phyloP scores from a whole-genome alignment of 1,140 invertebrate genomes.

The Leptinotarsa defecta region DNA sequence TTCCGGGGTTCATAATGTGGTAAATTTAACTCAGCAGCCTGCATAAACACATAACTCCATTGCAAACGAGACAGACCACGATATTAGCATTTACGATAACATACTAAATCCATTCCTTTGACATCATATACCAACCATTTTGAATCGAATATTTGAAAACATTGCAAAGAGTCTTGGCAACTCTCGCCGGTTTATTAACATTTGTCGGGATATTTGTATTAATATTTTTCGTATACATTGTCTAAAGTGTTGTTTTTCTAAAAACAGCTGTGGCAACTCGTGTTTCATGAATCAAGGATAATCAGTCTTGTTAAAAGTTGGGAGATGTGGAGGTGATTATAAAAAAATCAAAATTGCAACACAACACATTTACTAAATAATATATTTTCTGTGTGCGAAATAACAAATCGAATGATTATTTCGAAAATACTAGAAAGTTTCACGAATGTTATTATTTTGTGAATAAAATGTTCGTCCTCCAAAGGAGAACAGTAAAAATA shows the following conservation, averaged over 20 bases:
- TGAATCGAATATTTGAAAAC: conserved; percentile 4
- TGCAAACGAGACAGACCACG: not conserved
- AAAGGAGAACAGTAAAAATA: too few species aligned
- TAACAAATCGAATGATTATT: too few species aligned
- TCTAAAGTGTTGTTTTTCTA: not conserved
- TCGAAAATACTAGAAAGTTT: too few species aligned
- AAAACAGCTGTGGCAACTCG: not conserved
- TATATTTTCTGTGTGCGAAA: too few species aligned
- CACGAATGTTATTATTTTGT: too few species aligned
- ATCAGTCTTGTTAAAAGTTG: too few species aligned
- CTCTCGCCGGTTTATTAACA: not conserved
- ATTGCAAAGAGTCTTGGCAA: not conserved
- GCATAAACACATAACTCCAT: not conserved
- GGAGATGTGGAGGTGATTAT: too few species aligned
- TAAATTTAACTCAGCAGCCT: conserved; percentile 3
- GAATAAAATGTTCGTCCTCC: too few species aligned
- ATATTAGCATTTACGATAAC: conserved; percentile 3
- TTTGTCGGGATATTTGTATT: not conserved
- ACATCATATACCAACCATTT: not conserved
- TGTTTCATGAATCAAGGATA: not conserved
- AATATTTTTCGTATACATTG: not conserved
- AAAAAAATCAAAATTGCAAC: too few species aligned
- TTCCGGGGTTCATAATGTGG: not conserved
- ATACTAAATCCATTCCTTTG: conserved; percentile 6
- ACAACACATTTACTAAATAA: too few species aligned